These are phyloP conservation scores for Pitta sordida DNA, from an alignment of 2,113 vertebrate genomes.

Conservation along the genomic window DNA sequence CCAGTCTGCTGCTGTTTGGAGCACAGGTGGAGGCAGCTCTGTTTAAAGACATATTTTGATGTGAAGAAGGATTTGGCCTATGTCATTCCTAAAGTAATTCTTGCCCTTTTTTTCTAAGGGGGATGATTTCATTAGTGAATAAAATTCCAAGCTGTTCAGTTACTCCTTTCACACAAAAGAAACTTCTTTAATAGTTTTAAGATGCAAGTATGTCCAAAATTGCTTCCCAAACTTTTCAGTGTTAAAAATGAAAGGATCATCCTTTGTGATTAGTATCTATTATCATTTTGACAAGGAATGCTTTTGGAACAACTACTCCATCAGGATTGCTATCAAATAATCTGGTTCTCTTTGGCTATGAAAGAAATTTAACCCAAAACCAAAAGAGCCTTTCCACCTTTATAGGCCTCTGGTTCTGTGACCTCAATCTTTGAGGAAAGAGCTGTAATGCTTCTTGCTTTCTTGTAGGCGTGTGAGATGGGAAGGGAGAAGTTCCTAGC, in stretches of 20 bases:
- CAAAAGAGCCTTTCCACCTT: rapidly evolving
- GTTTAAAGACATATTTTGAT: rapidly evolving
- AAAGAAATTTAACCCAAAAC: neutral
- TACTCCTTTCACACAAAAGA: neutral
- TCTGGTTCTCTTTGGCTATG: neutral
- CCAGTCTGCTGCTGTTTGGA: neutral
- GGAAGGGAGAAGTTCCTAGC: neutral
- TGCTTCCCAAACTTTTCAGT: neutral
- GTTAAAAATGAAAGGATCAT: neutral
- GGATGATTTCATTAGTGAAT: neutral
- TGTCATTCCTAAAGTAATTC: neutral
- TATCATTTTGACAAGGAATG: neutral
- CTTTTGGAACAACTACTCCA: neutral
- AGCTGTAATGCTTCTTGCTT: neutral
- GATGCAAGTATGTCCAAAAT: neutral
- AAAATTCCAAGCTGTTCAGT: neutral
- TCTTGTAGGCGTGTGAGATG: rapidly evolving
- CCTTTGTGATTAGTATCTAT: no score
- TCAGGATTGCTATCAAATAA: rapidly evolving
- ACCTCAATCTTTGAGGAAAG: rapidly evolving
- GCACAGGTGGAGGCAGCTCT: no score
- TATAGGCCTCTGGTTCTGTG: neutral
- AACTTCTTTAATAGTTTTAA: neutral
- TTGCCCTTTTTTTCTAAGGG: neutral
- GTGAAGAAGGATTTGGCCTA: rapidly evolving